These are phyloP conservation scores for Hipparchia sbordonii DNA, from an alignment of 2,888 invertebrate species.

Conservation along the genomic window DNA sequence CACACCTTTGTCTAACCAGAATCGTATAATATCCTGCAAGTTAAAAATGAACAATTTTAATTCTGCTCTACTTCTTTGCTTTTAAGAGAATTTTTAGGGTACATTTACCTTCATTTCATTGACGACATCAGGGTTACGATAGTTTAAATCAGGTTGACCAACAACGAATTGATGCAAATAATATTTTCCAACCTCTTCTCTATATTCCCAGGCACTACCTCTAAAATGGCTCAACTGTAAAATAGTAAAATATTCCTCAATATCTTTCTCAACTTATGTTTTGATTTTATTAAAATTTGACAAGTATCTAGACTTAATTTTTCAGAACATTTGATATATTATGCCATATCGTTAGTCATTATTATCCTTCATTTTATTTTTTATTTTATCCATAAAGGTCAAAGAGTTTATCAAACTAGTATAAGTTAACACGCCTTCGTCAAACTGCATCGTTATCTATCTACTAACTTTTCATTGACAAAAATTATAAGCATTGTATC, in stretches of 20 bases:
- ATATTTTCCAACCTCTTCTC: conserved; percentile 84
- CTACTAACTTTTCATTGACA: too few species aligned
- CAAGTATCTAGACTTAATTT: too few species aligned
- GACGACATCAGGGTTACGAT: conserved; percentile 85
- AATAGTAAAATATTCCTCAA: neutral
- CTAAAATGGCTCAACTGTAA: conserved; percentile 81
- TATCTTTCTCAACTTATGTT: neutral
- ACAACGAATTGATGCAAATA: conserved; percentile 88
- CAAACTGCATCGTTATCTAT: too few species aligned
- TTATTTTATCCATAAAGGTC: too few species aligned
- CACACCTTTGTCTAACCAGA: conserved; percentile 92
- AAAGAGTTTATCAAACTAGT: too few species aligned
- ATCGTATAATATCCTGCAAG: conserved; percentile 84
- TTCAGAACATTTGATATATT: too few species aligned
- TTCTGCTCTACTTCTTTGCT: neutral
- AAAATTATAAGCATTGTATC: too few species aligned
- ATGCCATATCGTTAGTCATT: too few species aligned
- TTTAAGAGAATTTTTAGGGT: neutral
- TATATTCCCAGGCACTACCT: conserved; percentile 89
- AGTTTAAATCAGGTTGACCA: conserved; percentile 89
- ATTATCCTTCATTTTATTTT: too few species aligned
- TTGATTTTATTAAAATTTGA: too few species aligned
- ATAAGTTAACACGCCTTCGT: too few species aligned
- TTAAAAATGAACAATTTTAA: neutral
- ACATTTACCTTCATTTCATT: conserved; percentile 77